Evolutionary conservation across 2,797 vertebrate species (phyloP).

Genomic region (Uromys caudimaculatus): DNA sequence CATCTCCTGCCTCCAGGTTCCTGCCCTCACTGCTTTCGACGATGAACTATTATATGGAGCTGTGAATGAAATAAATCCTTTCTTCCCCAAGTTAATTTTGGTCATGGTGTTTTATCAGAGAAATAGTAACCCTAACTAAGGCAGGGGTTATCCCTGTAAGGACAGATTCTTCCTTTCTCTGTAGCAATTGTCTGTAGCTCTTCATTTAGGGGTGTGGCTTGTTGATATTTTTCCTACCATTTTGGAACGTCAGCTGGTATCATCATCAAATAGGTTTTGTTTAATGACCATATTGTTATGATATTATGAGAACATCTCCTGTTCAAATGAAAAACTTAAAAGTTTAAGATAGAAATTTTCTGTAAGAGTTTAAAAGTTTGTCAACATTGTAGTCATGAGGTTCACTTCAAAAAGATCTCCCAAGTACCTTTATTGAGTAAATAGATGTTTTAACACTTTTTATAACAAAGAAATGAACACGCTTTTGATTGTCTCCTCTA

Average conservation of each 20-base stretch:
- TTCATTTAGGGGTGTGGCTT: neutral
- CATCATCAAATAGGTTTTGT: neutral
- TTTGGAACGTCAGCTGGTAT: neutral
- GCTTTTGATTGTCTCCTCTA: neutral
- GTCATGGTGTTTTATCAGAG: neutral
- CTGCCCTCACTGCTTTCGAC: no score
- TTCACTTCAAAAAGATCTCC: neutral
- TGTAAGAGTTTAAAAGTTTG: neutral
- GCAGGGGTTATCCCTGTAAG: neutral
- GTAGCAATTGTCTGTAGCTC: neutral
- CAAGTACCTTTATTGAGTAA: neutral
- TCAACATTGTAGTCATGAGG: neutral
- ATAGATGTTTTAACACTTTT: neutral
- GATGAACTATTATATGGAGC: no score
- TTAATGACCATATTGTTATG: neutral
- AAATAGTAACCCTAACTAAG: neutral
- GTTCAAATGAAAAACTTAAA: constrained; percentile 1
- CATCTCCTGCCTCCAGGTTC: no score
- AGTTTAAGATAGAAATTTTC: constrained; percentile 23
- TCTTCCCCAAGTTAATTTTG: no score
- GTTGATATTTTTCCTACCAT: neutral
- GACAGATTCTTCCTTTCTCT: neutral
- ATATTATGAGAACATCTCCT: neutral
- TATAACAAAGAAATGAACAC: neutral
- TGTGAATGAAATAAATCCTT: no score